These are phyloP conservation scores for Sycophaga agraensis DNA, from an alignment of 1,140 invertebrate species.

Conservation along the genomic window DNA sequence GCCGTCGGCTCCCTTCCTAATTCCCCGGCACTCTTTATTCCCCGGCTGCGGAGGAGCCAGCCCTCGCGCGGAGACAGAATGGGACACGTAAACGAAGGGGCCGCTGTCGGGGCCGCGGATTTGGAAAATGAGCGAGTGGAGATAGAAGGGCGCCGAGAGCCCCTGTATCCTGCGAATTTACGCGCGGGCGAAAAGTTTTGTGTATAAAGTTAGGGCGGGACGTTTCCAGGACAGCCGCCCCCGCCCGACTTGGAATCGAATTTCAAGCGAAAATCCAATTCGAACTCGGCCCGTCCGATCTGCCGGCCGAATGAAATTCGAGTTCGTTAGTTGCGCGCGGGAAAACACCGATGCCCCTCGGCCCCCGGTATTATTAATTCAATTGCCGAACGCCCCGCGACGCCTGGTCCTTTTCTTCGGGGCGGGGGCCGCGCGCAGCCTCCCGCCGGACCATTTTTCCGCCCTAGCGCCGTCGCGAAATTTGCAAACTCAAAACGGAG, in stretches of 20 bases:
- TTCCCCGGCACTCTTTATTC: no score
- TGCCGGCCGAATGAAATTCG: slow-evolving; percentile 33
- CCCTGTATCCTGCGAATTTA: slow-evolving; percentile 10
- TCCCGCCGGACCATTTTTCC: no score
- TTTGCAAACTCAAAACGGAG: no score
- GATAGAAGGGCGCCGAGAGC: neutral
- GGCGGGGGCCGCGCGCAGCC: no score
- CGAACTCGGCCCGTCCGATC: slow-evolving; percentile 28
- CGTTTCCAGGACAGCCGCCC: slow-evolving; percentile 32
- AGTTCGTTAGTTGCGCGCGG: slow-evolving; percentile 34
- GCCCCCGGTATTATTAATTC: no score
- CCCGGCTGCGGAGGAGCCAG: no score
- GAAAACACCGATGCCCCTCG: no score
- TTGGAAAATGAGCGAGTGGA: neutral
- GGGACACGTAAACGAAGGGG: neutral
- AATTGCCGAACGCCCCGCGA: no score
- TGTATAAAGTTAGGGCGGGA: slow-evolving; percentile 29
- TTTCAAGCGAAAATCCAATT: slow-evolving; percentile 46
- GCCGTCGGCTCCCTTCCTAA: no score
- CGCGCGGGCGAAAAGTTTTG: slow-evolving; percentile 24
- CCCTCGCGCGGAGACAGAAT: no score
- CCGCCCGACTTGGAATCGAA: slow-evolving; percentile 41
- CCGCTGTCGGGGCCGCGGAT: neutral
- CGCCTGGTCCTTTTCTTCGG: no score
- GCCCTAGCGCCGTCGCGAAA: no score